Base-by-base conservation (phyloP, 2,113 vertebrate genomes). In the Apaloderma vittatum region DNA sequence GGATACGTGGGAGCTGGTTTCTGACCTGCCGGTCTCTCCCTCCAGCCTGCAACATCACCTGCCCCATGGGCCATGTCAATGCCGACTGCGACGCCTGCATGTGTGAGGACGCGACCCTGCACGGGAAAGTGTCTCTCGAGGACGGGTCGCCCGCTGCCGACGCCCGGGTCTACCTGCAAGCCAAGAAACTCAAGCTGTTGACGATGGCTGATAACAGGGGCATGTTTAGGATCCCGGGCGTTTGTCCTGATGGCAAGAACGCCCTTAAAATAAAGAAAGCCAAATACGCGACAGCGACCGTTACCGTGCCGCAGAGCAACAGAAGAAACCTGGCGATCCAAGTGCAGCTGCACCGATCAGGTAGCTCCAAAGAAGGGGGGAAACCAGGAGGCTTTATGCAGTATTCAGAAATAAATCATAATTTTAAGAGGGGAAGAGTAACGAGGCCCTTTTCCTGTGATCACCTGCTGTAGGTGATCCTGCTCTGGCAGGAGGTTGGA, bases 221-320 rank as follows among this genome's bases (percentile, higher is more conserved):
- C 45, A 98, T 97, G 88, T 99, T 99, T 90, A 98, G 97, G 49
- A 96, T 99, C 75, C 98, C 99, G 0, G 99, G 99, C 36, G 51
- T 99, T 90, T 99, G 99, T 62, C 99, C 99, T 0, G 99, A 99
- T 52, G 99, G 99, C 80, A 99, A 98, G 96, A 99, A 97, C 81
- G 97, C 95, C 4, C 95, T 99, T 93, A 98, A 98, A 59, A 93
- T 99, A 85, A 98, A 96, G 67, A 98, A 99, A 91, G 93, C 98
- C 91, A 99, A 99, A 72, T 99, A 99, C 1, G 93, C 95, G 6
- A 95, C 98, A 6, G 96, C 97, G 0, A 93, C 82, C 2, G 90
- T 98, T 71, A 97, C 96, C 0, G 96, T 99, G 94, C 98, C 99
- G 0, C 78, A 94, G 86, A 97, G 87, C 71, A 98, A 97, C 87